These are phyloP conservation scores for Drosophila ezoana DNA, from an alignment of 2,888 invertebrate genomes.

Conservation along the genomic window DNA sequence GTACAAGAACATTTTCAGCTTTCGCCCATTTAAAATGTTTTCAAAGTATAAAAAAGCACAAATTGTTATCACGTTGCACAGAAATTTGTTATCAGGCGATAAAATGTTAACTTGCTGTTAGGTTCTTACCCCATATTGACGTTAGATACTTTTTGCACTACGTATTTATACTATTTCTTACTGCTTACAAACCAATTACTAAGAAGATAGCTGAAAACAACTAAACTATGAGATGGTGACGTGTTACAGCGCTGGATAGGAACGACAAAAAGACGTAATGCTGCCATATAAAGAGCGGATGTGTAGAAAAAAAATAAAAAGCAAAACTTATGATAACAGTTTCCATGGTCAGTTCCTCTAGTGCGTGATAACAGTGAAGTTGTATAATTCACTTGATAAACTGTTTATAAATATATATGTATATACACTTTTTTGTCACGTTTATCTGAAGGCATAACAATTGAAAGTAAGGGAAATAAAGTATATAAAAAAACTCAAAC, in stretches of 20 bases:
- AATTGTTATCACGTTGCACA: background rate
- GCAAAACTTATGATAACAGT: slow-evolving; percentile 28
- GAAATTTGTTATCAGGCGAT: background rate
- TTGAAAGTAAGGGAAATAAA: slow-evolving; percentile 45
- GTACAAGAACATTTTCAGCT: no score
- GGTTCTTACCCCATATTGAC: background rate
- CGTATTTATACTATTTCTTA: background rate
- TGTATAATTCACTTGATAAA: slow-evolving; percentile 18
- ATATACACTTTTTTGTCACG: slow-evolving; percentile 7
- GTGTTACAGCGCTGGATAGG: slow-evolving; percentile 12
- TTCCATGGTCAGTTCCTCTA: slow-evolving; percentile 47
- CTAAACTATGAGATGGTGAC: background rate
- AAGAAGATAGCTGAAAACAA: slow-evolving; percentile 6
- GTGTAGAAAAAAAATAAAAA: slow-evolving; percentile 2
- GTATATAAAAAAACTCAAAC: slow-evolving; percentile 11
- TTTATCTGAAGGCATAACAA: slow-evolving; percentile 37
- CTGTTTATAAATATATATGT: background rate
- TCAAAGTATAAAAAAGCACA: no score
- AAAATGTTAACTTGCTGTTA: no score
- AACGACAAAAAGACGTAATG: background rate
- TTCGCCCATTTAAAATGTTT: no score
- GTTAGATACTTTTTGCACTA: background rate
- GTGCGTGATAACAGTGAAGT: slow-evolving; percentile 45
- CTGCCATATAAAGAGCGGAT: slow-evolving; percentile 25
- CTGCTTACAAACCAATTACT: background rate